Evolutionary conservation across 1,140 invertebrate species (phyloP).

Genomic region (Aphelinus atriplicis): DNA sequence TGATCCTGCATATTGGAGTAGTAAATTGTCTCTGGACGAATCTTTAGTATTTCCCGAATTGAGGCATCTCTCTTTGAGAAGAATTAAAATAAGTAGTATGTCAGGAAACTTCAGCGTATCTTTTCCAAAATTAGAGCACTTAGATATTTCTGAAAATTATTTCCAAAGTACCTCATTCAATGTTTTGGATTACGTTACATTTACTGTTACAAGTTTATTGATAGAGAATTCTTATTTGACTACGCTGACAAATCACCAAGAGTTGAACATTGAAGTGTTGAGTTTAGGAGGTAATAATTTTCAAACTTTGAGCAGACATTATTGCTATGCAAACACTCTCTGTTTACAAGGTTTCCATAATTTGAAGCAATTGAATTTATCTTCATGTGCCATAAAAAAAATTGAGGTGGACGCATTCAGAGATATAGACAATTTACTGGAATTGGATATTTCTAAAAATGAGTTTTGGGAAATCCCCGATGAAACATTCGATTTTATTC

Average conservation of each 20-base stretch:
- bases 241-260: not conserved
- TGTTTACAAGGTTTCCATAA: not conserved
- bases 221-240: not conserved
- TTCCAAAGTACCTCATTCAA: not conserved
- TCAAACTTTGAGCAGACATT: not conserved
- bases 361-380: not conserved
- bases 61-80: not conserved
- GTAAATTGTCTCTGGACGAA: no score
- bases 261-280: not conserved
- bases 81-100: not conserved
- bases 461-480: not conserved
- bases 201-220: not conserved
- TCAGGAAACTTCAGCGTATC: not conserved
- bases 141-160: constrained; percentile 3
- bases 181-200: not conserved
- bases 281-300: not conserved
- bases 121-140: not conserved
- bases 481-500: not conserved
- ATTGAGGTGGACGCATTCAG: not conserved
- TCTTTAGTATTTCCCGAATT: not conserved
- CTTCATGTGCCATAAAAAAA: not conserved
- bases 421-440: not conserved
- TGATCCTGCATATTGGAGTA: no score
- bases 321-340: not conserved
- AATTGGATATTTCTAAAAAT: not conserved